A percentile compares a stretch with the other conserved stretches of the same genome.
Evolutionary conservation across 2,113 vertebrate genomes (phyloP).

Genomic region (Glaucomys volans): DNA sequence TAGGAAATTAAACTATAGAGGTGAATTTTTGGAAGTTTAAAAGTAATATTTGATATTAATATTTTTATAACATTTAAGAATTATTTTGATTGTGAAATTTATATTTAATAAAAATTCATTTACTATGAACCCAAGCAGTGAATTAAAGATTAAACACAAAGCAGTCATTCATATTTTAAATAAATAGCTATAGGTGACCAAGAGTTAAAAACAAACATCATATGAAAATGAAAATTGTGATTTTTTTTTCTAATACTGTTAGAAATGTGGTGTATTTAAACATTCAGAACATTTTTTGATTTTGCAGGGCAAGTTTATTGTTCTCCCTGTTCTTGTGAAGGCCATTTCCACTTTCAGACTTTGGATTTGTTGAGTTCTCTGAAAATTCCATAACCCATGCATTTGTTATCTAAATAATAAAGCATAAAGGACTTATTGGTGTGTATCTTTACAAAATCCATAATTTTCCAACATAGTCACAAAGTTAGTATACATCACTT

Average conservation of each 20-base stretch:
- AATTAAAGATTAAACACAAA: slow-evolving; percentile 34
- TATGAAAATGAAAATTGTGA: not conserved
- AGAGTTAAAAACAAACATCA: slow-evolving; percentile 24
- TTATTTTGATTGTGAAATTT: slow-evolving; percentile 15
- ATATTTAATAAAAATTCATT: slow-evolving; percentile 23
- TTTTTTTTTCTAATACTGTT: not conserved
- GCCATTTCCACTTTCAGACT: not conserved
- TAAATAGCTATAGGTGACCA: not conserved
- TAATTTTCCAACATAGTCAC: not conserved
- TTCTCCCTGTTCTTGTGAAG: not conserved
- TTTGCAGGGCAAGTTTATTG: not conserved
- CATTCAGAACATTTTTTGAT: not conserved
- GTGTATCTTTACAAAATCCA: not conserved
- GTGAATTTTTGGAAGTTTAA: not conserved
- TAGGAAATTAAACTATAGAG: not conserved
- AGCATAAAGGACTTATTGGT: not conserved
- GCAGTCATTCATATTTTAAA: slow-evolving; percentile 29
- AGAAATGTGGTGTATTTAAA: slow-evolving; percentile 4
- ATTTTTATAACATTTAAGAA: slow-evolving; percentile 39
- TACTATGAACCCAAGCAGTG: not conserved
- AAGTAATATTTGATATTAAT: not conserved
- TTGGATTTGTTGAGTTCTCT: not conserved
- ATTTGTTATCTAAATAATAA: slow-evolving; percentile 42
- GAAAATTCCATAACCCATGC: not conserved
- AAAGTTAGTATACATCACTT: not conserved